Evolutionary conservation across 2,888 invertebrate species (phyloP), one percentile per base, ranked within the genome.

Genomic region (Xylophagus ater): DNA sequence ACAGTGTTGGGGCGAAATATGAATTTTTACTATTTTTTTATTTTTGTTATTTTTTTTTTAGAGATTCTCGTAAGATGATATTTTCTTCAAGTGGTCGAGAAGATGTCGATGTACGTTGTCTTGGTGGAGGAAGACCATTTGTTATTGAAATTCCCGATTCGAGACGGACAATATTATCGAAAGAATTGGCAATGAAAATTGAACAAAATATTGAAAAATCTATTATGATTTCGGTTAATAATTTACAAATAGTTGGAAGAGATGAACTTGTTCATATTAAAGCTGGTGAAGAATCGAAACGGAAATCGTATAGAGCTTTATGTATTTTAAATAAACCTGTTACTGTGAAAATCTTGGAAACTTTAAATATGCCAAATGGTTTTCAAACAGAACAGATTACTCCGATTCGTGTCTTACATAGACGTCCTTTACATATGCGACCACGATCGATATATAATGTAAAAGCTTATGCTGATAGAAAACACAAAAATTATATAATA

Each of bases 91-190:
- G 94, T 37, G 96, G 97, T 0, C 71, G 98, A 25, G 97, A 98
- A 66, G 98, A 98, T 66, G 88, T 94, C 1, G 98, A 98, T 67
- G 97, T 97, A 0, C 70, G 93, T 41, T 96, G 89, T 66, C 66
- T 98, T 44, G 90, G 93, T 1, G 71, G 76, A 43, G 97, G 97
- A 0, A 68, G 97, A 7, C 97, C 97, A 0, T 98, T 97, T 68
- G 85, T 86, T 2, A 67, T 96, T 1, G 92, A 96, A 70, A 73
- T 90, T 26, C 55, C 75, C 1, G 76, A 85, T 60, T 79, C 86
- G 0, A 69, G 66, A 45, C 58, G 67, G 15, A 70, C 73, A 13
- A 60, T 65, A 23, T 65, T 81, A 46, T 60, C 67, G 1, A 53
- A 52, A 10, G 55, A 67, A 5, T 61, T 73, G 39, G 69, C 83